Conservation (phyloP, 2,113 vertebrate species). For the Pseudorasbora parva region DNA sequence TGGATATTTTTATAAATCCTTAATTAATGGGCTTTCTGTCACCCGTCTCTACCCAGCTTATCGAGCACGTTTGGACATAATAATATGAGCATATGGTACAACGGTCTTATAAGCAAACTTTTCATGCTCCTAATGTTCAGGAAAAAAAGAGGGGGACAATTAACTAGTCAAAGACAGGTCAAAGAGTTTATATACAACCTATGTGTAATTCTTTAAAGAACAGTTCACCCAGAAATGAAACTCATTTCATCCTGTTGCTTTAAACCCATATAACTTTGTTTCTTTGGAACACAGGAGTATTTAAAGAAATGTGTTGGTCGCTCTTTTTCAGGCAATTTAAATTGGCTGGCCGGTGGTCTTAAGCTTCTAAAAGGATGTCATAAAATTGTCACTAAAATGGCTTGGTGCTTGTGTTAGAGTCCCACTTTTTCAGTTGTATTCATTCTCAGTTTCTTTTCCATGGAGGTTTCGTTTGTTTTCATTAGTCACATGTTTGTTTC, state of each 20-base stretch:
- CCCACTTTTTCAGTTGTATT: too few species aligned
- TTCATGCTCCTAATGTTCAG: background rate
- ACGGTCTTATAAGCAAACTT: background rate
- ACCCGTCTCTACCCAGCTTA: constrained; percentile 18
- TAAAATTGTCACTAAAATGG: background rate
- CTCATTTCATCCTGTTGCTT: background rate
- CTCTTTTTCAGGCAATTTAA: background rate
- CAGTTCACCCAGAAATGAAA: background rate
- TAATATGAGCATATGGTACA: constrained; percentile 9
- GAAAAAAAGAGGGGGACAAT: background rate
- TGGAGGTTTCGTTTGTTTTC: too few species aligned
- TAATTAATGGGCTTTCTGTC: constrained; percentile 27
- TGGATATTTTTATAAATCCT: constrained; percentile 33
- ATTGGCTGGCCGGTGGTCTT: background rate
- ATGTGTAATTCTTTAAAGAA: too few species aligned
- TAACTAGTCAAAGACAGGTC: background rate
- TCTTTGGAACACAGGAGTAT: background rate
- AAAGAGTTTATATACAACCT: background rate
- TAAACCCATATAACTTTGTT: background rate
- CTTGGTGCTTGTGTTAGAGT: background rate
- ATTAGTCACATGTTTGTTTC: too few species aligned
- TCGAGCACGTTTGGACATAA: constrained; percentile 16
- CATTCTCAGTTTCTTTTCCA: too few species aligned
- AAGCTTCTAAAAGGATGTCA: background rate
- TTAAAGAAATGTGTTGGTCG: background rate